Conservation (phyloP, 2,113 vertebrate genomes). For the Rhinoderma darwinii region DNA sequence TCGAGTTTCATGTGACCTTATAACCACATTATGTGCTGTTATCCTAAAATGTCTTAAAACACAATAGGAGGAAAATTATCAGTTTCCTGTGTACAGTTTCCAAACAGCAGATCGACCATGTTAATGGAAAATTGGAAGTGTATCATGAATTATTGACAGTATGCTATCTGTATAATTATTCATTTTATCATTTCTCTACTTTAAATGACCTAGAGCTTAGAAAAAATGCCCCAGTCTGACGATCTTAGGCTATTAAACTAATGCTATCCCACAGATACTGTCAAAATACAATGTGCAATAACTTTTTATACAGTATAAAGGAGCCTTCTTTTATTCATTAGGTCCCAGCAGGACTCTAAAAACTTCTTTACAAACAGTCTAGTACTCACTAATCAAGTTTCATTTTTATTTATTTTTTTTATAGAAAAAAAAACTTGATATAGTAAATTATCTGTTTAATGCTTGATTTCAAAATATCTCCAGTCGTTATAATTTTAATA, state of each 20-base stretch:
- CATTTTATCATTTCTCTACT: not conserved
- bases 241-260: not conserved
- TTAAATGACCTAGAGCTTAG: not conserved
- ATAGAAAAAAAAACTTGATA: not conserved
- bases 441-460: conserved; percentile 63
- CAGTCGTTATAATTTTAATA: conserved; percentile 72
- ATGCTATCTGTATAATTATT: not conserved
- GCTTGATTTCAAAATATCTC: conserved; percentile 68
- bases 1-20: not conserved
- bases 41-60: not conserved
- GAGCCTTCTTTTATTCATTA: conserved; percentile 25
- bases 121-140: not conserved
- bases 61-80: not conserved
- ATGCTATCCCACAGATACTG: not conserved
- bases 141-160: not conserved
- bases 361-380: conserved; percentile 38
- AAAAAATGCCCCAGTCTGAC: not conserved
- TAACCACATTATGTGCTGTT: not conserved
- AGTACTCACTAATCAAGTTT: conserved; percentile 37
- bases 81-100: not conserved
- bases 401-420: conserved; percentile 44
- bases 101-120: not conserved
- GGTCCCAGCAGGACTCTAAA: conserved; percentile 18
- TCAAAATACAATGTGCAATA: not conserved
- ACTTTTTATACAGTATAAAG: not conserved